A percentile compares a stretch with the other conserved stretches of the same genome.
Conservation (phyloP, 2,797 vertebrate species). For the Sebastes minor region DNA sequence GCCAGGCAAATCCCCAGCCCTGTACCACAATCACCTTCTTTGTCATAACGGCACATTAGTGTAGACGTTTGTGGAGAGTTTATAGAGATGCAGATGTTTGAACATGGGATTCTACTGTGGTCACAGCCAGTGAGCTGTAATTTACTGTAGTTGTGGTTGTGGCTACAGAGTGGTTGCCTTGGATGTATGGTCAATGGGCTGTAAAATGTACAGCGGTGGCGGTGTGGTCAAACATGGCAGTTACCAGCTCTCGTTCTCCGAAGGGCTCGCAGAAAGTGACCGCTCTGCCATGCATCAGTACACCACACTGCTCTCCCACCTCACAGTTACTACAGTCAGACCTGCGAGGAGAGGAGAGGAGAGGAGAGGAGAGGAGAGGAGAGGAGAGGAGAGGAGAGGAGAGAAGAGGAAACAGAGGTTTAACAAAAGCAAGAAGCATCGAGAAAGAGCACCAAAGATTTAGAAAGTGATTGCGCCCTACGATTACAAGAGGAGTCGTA, state of each 20-base stretch:
- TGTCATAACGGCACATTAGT: not conserved
- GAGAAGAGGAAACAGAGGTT: not conserved
- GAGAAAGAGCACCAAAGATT: not conserved
- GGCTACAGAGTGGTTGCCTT: slow-evolving; percentile 29
- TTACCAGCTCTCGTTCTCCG: slow-evolving; percentile 94
- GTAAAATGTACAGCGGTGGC: slow-evolving; percentile 45
- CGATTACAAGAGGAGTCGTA: slow-evolving; percentile 5
- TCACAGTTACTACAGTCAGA: slow-evolving; percentile 92
- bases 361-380: not conserved
- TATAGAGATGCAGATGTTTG: not conserved
- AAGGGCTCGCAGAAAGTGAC: slow-evolving; percentile 95
- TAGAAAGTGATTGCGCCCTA: not conserved
- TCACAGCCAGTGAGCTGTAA: slow-evolving; percentile 5
- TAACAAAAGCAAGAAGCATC: not conserved
- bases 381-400: not conserved
- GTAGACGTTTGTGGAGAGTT: not conserved
- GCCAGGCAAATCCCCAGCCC: not conserved
- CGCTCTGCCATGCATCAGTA: slow-evolving; percentile 92
- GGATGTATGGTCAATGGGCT: slow-evolving; percentile 49
- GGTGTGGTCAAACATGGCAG: slow-evolving; percentile 59
- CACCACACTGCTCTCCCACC: slow-evolving; percentile 91
- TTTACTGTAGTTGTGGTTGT: slow-evolving; percentile 42
- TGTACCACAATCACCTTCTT: not conserved
- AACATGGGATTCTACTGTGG: slow-evolving; percentile 7
- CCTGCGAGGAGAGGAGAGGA: slow-evolving; percentile 74